These are phyloP conservation scores for Pecten maximus DNA, from an alignment of 2,888 invertebrate species.

Conservation along the genomic window DNA sequence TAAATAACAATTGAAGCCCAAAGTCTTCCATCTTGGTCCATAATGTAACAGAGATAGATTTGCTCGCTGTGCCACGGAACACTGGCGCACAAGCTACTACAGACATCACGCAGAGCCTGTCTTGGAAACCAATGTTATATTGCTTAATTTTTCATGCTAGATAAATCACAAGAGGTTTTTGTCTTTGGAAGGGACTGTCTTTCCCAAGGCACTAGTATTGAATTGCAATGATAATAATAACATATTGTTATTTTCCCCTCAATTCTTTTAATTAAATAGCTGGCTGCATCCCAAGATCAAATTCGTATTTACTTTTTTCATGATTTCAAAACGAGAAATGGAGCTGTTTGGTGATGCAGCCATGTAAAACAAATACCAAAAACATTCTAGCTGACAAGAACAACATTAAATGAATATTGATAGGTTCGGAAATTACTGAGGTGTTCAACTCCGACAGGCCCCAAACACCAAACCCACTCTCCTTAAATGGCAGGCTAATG, in stretches of 20 bases:
- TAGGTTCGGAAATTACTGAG: slow-evolving; percentile 14
- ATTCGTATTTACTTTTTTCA: neutral
- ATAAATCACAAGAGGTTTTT: neutral
- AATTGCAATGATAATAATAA: slow-evolving; percentile 14
- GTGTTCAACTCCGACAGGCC: neutral
- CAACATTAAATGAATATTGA: slow-evolving; percentile 20
- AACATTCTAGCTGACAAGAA: neutral
- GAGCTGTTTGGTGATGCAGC: neutral
- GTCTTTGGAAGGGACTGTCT: neutral
- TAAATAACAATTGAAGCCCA: neutral
- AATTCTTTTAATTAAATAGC: slow-evolving; percentile 7
- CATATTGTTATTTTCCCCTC: neutral
- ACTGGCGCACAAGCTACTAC: neutral
- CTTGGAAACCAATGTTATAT: slow-evolving; percentile 8
- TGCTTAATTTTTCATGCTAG: neutral
- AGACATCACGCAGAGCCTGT: neutral
- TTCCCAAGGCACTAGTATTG: neutral
- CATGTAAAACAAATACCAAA: neutral
- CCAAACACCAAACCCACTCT: neutral
- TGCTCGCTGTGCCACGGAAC: neutral
- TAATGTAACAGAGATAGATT: neutral
- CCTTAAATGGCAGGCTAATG: neutral
- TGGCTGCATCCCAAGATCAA: neutral
- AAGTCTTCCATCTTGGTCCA: neutral
- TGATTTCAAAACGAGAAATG: neutral